Evolutionary conservation across 2,888 invertebrate genomes (phyloP).

Genomic region (Microplitis deprimator): DNA sequence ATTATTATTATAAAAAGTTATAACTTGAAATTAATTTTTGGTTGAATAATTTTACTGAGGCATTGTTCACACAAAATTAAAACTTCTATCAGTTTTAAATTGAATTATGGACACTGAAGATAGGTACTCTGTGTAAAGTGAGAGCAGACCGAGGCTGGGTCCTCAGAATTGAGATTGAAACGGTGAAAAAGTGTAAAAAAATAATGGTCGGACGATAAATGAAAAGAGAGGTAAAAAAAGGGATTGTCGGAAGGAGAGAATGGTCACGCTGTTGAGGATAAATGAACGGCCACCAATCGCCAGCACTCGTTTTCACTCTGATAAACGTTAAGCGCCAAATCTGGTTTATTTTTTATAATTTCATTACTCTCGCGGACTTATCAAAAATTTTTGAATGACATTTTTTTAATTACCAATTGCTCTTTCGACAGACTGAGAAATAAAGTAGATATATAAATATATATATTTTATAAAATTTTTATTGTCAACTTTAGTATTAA

Average conservation of each 20-base stretch:
- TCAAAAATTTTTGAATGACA: not conserved
- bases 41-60: not conserved
- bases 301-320: slow-evolving; percentile 45
- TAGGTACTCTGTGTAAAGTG: slow-evolving; percentile 25
- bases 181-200: slow-evolving; percentile 8
- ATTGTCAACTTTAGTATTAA: too few relatives aligned
- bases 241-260: not conserved
- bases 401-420: not conserved
- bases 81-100: slow-evolving; percentile 5
- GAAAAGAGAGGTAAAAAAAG: slow-evolving; percentile 25
- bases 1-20: not conserved
- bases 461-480: too few relatives aligned
- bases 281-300: slow-evolving; percentile 26
- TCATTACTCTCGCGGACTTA: not conserved
- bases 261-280: slow-evolving; percentile 10
- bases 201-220: slow-evolving; percentile 8
- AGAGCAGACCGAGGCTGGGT: slow-evolving; percentile 28
- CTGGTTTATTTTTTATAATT: slow-evolving; percentile 24
- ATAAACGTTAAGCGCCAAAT: slow-evolving; percentile 49
- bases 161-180: not conserved
- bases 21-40: not conserved
- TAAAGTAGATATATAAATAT: not conserved
- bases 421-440: not conserved
- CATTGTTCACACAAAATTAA: slow-evolving; percentile 4
- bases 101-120: not conserved